Evolutionary conservation across 2,113 vertebrate genomes (phyloP).

Genomic region (Lasiurus borealis): DNA sequence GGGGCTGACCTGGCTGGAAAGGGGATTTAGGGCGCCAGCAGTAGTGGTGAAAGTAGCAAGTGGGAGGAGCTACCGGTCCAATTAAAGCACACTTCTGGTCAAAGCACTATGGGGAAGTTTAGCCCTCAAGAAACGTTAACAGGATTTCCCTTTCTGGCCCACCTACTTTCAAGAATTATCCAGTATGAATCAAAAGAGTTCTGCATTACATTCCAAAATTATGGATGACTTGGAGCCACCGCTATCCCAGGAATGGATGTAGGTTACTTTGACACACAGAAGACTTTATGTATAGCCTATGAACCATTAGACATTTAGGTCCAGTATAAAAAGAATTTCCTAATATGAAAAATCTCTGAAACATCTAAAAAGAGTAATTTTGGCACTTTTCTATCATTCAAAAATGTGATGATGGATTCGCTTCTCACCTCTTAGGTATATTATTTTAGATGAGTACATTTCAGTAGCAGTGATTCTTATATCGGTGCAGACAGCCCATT

Average conservation of each 20-base stretch:
- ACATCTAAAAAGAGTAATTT: conserved; percentile 69
- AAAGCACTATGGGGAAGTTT: background rate
- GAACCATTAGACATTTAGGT: conserved; percentile 39
- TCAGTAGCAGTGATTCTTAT: conserved; percentile 6
- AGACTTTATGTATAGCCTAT: conserved; percentile 40
- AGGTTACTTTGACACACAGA: conserved; percentile 24
- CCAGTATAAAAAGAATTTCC: conserved; percentile 45
- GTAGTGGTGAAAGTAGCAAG: background rate
- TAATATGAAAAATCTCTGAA: conserved; percentile 65
- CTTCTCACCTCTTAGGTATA: conserved; percentile 48
- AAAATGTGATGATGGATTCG: conserved; percentile 59
- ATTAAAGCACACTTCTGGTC: background rate
- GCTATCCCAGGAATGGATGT: background rate
- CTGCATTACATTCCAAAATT: background rate
- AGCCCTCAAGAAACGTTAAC: background rate
- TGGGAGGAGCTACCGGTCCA: background rate
- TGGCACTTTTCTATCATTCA: conserved; percentile 69
- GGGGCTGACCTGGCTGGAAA: background rate
- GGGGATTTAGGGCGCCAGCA: accelerated
- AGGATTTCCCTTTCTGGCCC: background rate
- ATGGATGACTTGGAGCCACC: background rate
- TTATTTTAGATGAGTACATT: conserved; percentile 71
- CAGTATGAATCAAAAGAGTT: conserved; percentile 12
- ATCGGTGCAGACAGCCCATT: conserved; percentile 62
- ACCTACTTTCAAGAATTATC: background rate